These are phyloP conservation scores for Piprites chloris DNA, from an alignment of 2,113 vertebrate species.

Conservation along the genomic window DNA sequence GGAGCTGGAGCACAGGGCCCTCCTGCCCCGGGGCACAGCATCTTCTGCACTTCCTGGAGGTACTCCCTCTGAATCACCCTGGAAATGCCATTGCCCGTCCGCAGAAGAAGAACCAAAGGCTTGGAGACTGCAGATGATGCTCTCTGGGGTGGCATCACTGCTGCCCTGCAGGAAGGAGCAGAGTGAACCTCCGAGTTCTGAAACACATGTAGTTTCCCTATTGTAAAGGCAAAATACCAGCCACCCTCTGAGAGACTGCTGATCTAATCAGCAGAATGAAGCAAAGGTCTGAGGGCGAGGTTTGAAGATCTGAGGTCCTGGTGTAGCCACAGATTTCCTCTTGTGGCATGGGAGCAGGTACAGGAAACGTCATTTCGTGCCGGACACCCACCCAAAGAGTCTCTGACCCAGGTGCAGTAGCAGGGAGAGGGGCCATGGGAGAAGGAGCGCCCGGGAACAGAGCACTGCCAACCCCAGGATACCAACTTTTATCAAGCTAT, in stretches of 20 bases:
- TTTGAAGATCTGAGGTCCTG: neutral
- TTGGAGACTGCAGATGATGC: neutral
- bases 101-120: neutral
- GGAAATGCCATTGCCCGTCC: neutral
- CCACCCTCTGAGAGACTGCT: neutral
- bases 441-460: neutral
- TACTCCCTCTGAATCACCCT: neutral
- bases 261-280: neutral
- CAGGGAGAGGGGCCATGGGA: neutral
- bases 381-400: neutral
- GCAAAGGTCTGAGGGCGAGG: neutral
- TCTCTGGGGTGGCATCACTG: neutral
- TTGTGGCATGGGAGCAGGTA: neutral
- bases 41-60: neutral
- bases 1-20: neutral
- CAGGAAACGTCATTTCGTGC: neutral
- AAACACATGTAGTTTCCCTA: neutral
- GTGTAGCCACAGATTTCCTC: neutral
- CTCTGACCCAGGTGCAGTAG: rapidly evolving
- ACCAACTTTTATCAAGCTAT: neutral
- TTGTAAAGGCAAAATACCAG: neutral
- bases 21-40: neutral
- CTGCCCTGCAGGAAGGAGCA: neutral
- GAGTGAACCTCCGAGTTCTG: neutral
- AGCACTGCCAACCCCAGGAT: neutral